Conservation (phyloP, 2,113 vertebrate genomes). For the Psittacara wagleri region DNA sequence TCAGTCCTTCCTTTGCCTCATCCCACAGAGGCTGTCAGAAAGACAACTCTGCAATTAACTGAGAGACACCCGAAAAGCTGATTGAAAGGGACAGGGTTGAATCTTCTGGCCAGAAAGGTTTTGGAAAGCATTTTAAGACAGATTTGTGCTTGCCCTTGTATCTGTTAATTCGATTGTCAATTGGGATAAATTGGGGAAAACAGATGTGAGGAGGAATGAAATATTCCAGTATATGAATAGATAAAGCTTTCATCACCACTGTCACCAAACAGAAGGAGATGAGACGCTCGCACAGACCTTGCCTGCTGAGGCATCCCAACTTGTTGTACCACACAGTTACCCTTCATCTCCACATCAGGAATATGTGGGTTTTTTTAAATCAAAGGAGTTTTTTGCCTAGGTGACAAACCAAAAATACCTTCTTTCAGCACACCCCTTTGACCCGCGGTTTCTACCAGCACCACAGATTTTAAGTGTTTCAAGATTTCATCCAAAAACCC, state of each 20-base stretch:
- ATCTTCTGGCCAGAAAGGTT: neutral
- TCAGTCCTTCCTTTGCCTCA: neutral
- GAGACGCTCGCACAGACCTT: neutral
- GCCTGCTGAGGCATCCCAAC: neutral
- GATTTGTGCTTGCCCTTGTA: neutral
- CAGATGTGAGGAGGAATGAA: neutral
- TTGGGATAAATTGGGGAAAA: neutral
- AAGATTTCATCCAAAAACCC: neutral
- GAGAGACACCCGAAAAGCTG: neutral
- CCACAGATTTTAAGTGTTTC: neutral
- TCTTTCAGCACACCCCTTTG: neutral
- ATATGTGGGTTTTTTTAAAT: neutral
- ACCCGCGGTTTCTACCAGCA: neutral
- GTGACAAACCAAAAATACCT: neutral
- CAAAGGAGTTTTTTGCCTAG: neutral
- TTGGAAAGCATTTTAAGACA: neutral
- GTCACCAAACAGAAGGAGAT: neutral
- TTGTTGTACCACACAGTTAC: neutral
- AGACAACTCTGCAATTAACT: neutral
- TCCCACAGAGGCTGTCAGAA: neutral
- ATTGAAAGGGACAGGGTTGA: neutral
- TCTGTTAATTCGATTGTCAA: neutral
- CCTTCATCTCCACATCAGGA: neutral
- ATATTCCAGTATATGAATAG: neutral
- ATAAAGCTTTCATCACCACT: neutral